Base-by-base conservation (phyloP, 1,140 invertebrate genomes). In the Drosophila rhopaloa region DNA sequence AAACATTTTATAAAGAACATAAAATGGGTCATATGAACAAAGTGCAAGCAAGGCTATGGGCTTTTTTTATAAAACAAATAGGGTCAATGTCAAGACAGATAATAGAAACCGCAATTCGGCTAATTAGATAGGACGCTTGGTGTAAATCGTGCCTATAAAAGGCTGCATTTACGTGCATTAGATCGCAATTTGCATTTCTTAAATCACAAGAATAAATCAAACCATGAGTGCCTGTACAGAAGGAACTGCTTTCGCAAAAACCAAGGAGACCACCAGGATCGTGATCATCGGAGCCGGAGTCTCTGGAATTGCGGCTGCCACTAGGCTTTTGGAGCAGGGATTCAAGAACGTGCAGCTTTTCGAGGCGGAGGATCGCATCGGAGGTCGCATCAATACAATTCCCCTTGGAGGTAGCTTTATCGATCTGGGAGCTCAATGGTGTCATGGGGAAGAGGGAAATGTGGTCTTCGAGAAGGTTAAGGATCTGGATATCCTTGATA, bases 401-500 rank as follows among this genome's bases (percentile, higher is more conserved):
- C 76, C 93, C 13, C 95, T 95, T 81, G 94, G 93, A 1, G 93
- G 94, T n/a, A 93, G 93, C 66, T 91, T 94, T 32, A 92, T 97
- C 8, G 97, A 98, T 90, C 81, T 98, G 24, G 97, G 97, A 4
- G 97, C 96, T 32, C 96, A 97, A 47, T 92, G 88, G 85, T 94
- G 97, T 74, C 97, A 98, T 75, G 97, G 97, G 8, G 94, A 97
- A 89, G 93, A 94, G 56, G 94, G 93, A 14, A 97, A 97, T 93
- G 88, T 94, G 14, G 95, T 96, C 1, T 97, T 94, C 84, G 92
- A 95, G 62, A 79, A 95, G 47, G 95, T 95, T 0, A 94, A 94
- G 62, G 93, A 94, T 24, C 76, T 94, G 4, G 92, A 94, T 80
- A 72, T 96, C 4, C 75, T 95, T 6, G 93, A 92, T n/a, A 76